These are phyloP conservation scores for Percopsis omiscomaycus DNA, from an alignment of 2,797 vertebrate species.

Conservation along the genomic window DNA sequence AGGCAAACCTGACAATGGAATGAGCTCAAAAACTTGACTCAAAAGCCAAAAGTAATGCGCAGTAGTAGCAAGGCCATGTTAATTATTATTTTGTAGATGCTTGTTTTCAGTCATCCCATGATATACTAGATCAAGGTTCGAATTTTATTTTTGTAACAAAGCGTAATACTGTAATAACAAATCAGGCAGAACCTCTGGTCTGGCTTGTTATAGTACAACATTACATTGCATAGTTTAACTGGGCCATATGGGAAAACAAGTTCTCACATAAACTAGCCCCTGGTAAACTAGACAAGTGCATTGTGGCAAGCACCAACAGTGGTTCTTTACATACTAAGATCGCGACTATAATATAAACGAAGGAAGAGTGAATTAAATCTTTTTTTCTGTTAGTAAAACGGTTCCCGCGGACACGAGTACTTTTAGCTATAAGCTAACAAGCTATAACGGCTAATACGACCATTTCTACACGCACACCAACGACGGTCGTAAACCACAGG, in stretches of 20 bases:
- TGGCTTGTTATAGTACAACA: too few relatives aligned
- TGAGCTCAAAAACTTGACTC: too few relatives aligned
- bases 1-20: too few relatives aligned
- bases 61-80: too few relatives aligned
- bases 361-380: neutral
- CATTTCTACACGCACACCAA: neutral
- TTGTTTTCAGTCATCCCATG: too few relatives aligned
- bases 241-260: neutral
- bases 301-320: neutral
- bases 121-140: too few relatives aligned
- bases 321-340: too few relatives aligned
- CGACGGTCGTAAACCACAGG: rapidly evolving
- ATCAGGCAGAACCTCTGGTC: neutral
- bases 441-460: constrained; percentile 5
- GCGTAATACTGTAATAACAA: too few relatives aligned
- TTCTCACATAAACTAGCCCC: neutral
- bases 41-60: too few relatives aligned
- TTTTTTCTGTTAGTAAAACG: neutral
- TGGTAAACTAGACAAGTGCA: neutral
- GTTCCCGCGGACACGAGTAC: neutral
- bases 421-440: constrained; percentile 20
- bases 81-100: too few relatives aligned
- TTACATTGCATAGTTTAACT: neutral
- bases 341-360: neutral
- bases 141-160: too few relatives aligned